Conservation (phyloP, 2,888 invertebrate species). For the Norana najaformis region DNA sequence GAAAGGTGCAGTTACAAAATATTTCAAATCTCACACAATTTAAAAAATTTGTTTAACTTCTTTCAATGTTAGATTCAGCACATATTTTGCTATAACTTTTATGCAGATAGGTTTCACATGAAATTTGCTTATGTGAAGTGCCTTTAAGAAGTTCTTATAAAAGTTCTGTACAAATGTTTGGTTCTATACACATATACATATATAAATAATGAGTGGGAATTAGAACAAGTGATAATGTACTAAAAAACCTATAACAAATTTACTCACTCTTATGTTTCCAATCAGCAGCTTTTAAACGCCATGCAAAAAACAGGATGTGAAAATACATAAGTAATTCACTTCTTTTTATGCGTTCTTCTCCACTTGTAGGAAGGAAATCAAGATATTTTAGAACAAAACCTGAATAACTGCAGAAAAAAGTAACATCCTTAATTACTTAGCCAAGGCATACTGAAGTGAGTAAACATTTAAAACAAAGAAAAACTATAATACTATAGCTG, state of each 20-base stretch:
- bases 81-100: too few relatives aligned
- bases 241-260: neutral
- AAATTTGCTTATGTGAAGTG: too few relatives aligned
- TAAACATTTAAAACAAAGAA: too few relatives aligned
- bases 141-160: too few relatives aligned
- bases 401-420: neutral
- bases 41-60: too few relatives aligned
- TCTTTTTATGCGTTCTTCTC: neutral
- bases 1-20: too few relatives aligned
- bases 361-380: neutral
- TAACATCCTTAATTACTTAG: neutral
- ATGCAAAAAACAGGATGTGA: conserved; percentile 13
- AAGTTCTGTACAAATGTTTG: too few relatives aligned
- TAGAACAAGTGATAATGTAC: neutral
- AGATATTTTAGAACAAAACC: neutral
- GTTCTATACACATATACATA: neutral
- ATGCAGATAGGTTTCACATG: too few relatives aligned
- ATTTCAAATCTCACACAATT: too few relatives aligned
- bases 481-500: too few relatives aligned
- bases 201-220: neutral
- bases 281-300: conserved; percentile 5
- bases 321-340: neutral
- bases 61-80: too few relatives aligned
- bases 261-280: conserved; percentile 13
- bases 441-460: neutral